Base-by-base conservation (phyloP, 2,797 vertebrate genomes). In the Cyclura pinguis region DNA sequence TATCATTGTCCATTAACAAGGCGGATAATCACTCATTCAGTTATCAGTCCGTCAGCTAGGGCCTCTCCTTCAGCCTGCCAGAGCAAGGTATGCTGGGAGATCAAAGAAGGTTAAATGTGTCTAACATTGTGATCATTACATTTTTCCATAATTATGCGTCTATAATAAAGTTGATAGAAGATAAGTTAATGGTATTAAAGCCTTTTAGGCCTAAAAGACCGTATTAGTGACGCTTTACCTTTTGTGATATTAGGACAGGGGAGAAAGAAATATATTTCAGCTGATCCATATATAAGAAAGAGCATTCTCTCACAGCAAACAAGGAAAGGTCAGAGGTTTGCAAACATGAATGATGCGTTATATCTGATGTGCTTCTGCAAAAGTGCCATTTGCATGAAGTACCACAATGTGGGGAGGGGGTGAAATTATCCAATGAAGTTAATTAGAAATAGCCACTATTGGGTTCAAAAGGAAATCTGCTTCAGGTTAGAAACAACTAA, bases 1-100 rank as follows among this genome's bases (percentile, higher is more conserved):
- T 98, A 98, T 99, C 99, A 98, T 98, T 98, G 98, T 99, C 98
- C 98, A 98, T 98, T 99, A 99, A 98, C 98, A 98, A 97, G 98
- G 98, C 96, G 98, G 97, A 99, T 99, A 99, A 99, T 99, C 98
- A 98, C 97, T 99, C 99, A 99, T 99, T 98, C 98, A 98, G 98
- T 98, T 99, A 99, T 99, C 98, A 98, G 98, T 97, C 98, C 98
- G 98, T 98, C 98, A 98, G 98, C 97, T 97, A 97, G 96, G 98
- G 97, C 98, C 98, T 97, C 98, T 98, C 97, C 97, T 96, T 93
- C 96, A 92, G 97, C 96, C 97, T 95, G 93, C 55, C 69, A 83
- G 93, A 96, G 98, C 96, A 96, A 96, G 95, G 97, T 97, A 97
- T 97, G 97, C 96, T 97, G 98, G 97, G 98, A 98, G 97, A 98